Evolutionary conservation across 2,113 vertebrate species (phyloP).

Genomic region (Anhinga anhinga): DNA sequence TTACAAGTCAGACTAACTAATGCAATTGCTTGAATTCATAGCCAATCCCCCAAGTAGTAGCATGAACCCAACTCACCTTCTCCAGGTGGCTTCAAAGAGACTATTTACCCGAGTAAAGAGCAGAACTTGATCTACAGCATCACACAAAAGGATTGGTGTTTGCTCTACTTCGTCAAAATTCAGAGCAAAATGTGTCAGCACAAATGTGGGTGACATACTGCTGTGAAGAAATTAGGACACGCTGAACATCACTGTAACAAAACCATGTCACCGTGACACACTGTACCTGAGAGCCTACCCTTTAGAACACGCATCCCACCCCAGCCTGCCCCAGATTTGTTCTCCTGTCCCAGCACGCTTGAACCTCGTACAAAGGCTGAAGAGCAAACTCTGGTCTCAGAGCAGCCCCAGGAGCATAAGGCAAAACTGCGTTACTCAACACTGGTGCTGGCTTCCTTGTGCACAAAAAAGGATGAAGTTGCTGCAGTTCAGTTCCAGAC

Average conservation of each 20-base stretch:
- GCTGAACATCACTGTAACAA: background rate
- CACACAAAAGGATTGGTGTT: background rate
- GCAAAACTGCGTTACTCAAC: background rate
- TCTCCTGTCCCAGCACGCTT: background rate
- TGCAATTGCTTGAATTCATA: background rate
- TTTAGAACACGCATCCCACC: background rate
- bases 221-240: background rate
- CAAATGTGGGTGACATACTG: background rate
- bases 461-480: background rate
- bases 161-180: background rate
- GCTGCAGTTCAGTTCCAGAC: background rate
- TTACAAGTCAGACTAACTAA: background rate
- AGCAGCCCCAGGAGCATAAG: background rate
- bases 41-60: background rate
- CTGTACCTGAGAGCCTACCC: background rate
- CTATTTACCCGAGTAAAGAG: background rate
- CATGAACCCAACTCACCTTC: background rate
- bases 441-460: background rate
- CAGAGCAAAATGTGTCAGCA: background rate
- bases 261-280: rapidly evolving
- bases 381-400: background rate
- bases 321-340: background rate
- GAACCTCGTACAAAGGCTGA: background rate
- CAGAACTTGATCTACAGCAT: background rate
- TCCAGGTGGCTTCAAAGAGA: background rate